Evolutionary conservation across 2,888 invertebrate genomes (phyloP).

Genomic region (Lordiphosa andalusiaca): DNA sequence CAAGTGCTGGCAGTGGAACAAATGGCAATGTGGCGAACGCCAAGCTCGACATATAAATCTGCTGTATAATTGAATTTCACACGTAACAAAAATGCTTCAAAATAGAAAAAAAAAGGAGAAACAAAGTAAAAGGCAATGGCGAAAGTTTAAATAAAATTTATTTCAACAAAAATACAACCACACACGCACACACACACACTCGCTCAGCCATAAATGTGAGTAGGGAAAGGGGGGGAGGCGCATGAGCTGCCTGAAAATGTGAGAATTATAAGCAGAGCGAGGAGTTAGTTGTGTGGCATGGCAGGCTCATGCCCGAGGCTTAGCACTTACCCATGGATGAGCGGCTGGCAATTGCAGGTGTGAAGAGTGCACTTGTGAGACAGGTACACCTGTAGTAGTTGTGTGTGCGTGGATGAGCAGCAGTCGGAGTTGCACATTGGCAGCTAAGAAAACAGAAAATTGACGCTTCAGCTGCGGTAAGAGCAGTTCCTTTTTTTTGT

Average conservation of each 20-base stretch:
- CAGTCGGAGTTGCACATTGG: slow-evolving; percentile 40
- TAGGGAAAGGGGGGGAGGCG: too few relatives aligned
- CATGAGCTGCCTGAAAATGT: slow-evolving; percentile 51
- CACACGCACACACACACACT: slow-evolving; percentile 4
- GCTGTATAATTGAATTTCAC: slow-evolving; percentile 69
- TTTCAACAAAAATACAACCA: slow-evolving; percentile 63
- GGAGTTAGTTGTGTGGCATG: slow-evolving; percentile 1
- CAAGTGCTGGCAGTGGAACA: background rate
- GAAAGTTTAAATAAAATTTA: slow-evolving; percentile 74
- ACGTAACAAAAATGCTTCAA: slow-evolving; percentile 52
- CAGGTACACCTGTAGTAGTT: slow-evolving; percentile 66
- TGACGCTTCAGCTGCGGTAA: slow-evolving; percentile 52
- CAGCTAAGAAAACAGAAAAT: slow-evolving; percentile 52
- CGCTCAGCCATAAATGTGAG: background rate
- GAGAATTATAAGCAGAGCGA: slow-evolving; percentile 49
- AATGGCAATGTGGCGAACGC: slow-evolving; percentile 19
- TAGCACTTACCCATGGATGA: slow-evolving; percentile 33
- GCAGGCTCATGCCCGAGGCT: slow-evolving; percentile 18
- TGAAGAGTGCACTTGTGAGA: slow-evolving; percentile 36
- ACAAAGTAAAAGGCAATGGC: slow-evolving; percentile 46
- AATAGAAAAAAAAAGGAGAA: background rate
- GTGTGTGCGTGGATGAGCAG: slow-evolving; percentile 18
- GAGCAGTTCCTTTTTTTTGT: slow-evolving; percentile 36
- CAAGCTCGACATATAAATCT: slow-evolving; percentile 69
- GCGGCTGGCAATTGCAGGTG: slow-evolving; percentile 25